phyloP scores from a whole-genome alignment of 2,888 invertebrate species.

The Frankliniella fusca region DNA sequence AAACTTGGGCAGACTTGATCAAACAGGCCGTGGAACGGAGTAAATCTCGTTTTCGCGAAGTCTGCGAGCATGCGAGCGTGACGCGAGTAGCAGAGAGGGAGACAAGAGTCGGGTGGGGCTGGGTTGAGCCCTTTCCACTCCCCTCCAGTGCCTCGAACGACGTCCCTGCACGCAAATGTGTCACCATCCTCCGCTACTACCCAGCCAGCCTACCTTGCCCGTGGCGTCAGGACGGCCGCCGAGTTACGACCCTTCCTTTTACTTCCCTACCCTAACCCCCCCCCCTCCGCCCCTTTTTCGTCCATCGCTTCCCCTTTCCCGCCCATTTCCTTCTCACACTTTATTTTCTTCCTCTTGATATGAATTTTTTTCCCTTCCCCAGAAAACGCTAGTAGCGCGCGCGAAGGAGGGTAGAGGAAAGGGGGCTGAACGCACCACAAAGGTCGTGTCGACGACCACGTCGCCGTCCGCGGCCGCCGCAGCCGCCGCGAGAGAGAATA shows the following conservation, averaged over 20 bases:
- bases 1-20: constrained; percentile 19
- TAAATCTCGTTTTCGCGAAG: constrained; percentile 21
- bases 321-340: no score
- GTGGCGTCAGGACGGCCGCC: background rate
- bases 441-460: no score
- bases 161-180: constrained; percentile 10
- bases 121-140: background rate
- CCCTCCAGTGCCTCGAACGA: background rate
- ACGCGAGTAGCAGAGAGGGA: constrained; percentile 17
- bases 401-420: no score
- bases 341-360: no score
- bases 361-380: no score
- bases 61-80: constrained; percentile 9
- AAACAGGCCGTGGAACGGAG: constrained; percentile 21
- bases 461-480: no score
- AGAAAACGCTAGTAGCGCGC: no score
- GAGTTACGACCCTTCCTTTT: background rate
- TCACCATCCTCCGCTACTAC: background rate
- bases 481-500: background rate
- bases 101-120: background rate
- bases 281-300: no score
- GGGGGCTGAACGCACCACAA: no score
- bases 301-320: no score
- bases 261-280: background rate
- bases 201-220: no score